phyloP scores from a whole-genome alignment of 2,113 vertebrate species.

The Syngnathus floridae region DNA sequence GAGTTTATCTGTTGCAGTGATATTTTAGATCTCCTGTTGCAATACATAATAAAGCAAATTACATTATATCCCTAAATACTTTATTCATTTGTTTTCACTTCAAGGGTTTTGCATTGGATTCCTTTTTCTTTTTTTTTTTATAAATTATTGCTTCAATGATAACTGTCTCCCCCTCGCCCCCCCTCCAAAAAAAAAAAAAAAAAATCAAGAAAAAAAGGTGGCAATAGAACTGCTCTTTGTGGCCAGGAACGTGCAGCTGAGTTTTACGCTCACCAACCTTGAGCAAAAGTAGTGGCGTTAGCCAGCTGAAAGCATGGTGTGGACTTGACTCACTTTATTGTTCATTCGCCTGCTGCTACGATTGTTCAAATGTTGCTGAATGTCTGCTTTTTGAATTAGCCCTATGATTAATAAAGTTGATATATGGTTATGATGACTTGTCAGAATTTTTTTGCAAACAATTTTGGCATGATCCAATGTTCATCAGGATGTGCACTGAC shows the following conservation, averaged over 20 bases:
- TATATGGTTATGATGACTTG: slow-evolving; percentile 20
- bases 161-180: neutral
- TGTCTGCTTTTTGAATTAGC: slow-evolving; percentile 73
- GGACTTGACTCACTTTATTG: slow-evolving; percentile 59
- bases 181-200: no score
- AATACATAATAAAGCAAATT: slow-evolving; percentile 64
- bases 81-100: slow-evolving; percentile 34
- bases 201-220: neutral
- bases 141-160: neutral
- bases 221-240: slow-evolving; percentile 10
- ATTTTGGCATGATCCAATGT: slow-evolving; percentile 15
- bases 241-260: slow-evolving; percentile 43
- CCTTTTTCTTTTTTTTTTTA: slow-evolving; percentile 26
- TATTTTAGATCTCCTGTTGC: slow-evolving; percentile 49
- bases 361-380: slow-evolving; percentile 74
- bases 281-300: slow-evolving; percentile 40
- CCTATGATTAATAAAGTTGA: slow-evolving; percentile 70
- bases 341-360: slow-evolving; percentile 65
- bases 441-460: slow-evolving; percentile 35
- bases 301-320: slow-evolving; percentile 68
- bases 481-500: no score
- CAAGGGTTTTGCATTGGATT: slow-evolving; percentile 31
- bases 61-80: slow-evolving; percentile 53
- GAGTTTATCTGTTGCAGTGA: slow-evolving; percentile 58
- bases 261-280: slow-evolving; percentile 33